A percentile compares a stretch with the other conserved stretches of the same genome.
These are phyloP conservation scores for Linnaemya vulpina DNA, from an alignment of 2,888 invertebrate species.

Conservation along the genomic window DNA sequence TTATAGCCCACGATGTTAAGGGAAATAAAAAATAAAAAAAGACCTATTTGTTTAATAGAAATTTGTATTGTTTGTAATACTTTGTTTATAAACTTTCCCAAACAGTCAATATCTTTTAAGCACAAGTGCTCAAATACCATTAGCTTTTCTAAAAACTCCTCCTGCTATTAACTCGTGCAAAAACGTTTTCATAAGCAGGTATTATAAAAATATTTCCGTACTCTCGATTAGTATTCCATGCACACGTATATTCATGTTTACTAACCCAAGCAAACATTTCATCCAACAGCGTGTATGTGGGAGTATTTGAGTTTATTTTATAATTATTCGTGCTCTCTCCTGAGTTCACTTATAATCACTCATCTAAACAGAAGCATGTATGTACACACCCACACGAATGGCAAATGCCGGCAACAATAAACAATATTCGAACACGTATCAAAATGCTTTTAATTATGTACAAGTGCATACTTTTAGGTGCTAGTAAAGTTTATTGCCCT, in stretches of 20 bases:
- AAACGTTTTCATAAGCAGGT: too few species aligned
- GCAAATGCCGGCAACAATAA: not conserved
- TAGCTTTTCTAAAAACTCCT: not conserved
- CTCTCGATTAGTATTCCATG: too few species aligned
- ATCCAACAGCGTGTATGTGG: not conserved
- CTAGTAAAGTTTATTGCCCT: constrained; percentile 27
- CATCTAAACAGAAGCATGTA: not conserved
- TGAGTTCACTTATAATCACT: not conserved
- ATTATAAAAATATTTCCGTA: too few species aligned
- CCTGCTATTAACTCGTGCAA: not conserved
- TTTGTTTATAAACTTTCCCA: not conserved
- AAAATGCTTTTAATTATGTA: not conserved
- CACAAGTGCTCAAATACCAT: not conserved
- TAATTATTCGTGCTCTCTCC: not conserved
- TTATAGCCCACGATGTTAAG: too few species aligned
- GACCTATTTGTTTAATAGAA: too few species aligned
- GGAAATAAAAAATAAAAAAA: too few species aligned
- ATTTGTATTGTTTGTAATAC: too few species aligned
- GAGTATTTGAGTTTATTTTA: not conserved
- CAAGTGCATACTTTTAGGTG: constrained; percentile 22
- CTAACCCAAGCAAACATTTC: too few species aligned
- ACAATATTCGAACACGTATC: not conserved
- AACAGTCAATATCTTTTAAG: not conserved
- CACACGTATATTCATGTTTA: too few species aligned
- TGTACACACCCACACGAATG: not conserved